Evolutionary conservation across 2,888 invertebrate genomes (phyloP).

Genomic region (Crematogaster levior): DNA sequence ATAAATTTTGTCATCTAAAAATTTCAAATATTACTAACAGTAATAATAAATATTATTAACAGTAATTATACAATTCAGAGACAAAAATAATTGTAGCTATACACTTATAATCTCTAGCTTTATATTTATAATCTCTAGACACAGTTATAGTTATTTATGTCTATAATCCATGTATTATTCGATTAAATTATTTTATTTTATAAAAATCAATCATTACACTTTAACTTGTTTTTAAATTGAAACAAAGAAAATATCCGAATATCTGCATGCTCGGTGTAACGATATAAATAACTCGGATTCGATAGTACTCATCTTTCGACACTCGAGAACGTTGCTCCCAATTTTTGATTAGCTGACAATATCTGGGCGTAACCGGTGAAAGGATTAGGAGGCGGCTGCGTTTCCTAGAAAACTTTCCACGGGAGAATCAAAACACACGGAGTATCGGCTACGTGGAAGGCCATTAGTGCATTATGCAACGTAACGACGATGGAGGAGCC

Average conservation of each 20-base stretch:
- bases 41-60: neutral
- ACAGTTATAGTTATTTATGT: neutral
- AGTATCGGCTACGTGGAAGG: conserved; percentile 55
- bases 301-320: neutral
- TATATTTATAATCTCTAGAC: no score
- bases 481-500: conserved; percentile 52
- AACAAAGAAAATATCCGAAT: neutral
- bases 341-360: conserved; percentile 47
- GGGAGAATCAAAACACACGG: conserved; percentile 57
- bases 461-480: conserved; percentile 60
- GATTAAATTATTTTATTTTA: no score
- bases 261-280: no score
- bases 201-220: no score
- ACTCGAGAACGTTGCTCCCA: conserved; percentile 19
- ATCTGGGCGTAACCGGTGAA: conserved; percentile 37
- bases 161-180: neutral
- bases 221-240: neutral
- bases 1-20: neutral
- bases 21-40: neutral
- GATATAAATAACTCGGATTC: neutral
- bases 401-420: conserved; percentile 50
- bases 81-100: neutral
- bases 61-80: neutral
- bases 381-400: conserved; percentile 46
- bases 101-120: no score